These are phyloP conservation scores for Daphoenositta chrysoptera DNA, from an alignment of 2,113 vertebrate genomes.

Conservation along the genomic window DNA sequence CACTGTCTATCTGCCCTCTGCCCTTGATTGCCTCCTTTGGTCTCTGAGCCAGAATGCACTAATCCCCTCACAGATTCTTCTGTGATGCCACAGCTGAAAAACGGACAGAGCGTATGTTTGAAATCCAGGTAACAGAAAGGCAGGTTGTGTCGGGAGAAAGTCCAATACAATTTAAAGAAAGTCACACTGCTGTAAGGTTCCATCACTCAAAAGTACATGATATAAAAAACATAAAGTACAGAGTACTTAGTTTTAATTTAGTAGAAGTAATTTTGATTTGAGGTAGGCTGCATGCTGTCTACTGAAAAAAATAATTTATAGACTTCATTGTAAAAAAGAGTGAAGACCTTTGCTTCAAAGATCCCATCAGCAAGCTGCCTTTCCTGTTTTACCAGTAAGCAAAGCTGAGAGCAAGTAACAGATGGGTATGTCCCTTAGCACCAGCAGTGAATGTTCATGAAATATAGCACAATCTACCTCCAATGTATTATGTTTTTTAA, in stretches of 20 bases:
- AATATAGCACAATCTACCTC: slow-evolving; percentile 67
- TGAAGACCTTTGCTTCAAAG: slow-evolving; percentile 71
- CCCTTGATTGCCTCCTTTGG: not conserved
- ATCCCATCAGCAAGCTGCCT: slow-evolving; percentile 78
- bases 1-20: not conserved
- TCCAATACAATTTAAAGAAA: not conserved
- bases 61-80: not conserved
- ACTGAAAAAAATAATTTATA: slow-evolving; percentile 70
- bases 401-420: slow-evolving; percentile 74
- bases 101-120: not conserved
- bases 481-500: slow-evolving; percentile 58
- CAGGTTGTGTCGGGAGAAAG: not conserved
- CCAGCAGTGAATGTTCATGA: slow-evolving; percentile 57
- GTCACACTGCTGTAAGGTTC: not conserved
- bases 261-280: slow-evolving; percentile 60
- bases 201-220: not conserved
- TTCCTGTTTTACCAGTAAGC: slow-evolving; percentile 73
- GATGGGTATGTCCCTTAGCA: slow-evolving; percentile 70
- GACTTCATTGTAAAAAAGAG: slow-evolving; percentile 71
- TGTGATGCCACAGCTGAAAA: not conserved
- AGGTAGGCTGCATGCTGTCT: slow-evolving; percentile 15
- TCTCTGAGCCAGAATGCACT: not conserved
- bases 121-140: not conserved
- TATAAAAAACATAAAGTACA: not conserved
- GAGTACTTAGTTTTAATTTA: slow-evolving; percentile 39